These are phyloP conservation scores for Clistopyga incitator DNA, from an alignment of 2,888 invertebrate species.

Conservation along the genomic window DNA sequence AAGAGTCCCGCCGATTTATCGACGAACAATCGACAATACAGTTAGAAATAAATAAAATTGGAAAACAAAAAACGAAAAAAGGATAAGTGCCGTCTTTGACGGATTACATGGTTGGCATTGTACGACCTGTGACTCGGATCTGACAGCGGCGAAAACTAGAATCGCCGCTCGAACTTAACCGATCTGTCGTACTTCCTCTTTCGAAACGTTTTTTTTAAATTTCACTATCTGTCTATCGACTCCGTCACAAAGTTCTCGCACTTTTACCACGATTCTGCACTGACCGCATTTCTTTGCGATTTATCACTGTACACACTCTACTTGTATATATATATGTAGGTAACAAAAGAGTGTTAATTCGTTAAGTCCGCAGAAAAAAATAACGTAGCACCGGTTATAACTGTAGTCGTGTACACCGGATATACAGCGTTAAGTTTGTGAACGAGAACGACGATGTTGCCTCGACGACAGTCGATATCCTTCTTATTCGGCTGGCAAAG, in stretches of 20 bases:
- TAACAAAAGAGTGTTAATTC: neutral
- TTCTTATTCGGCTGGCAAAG: slow-evolving; percentile 26
- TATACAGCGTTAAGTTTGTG: neutral
- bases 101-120: slow-evolving; percentile 66
- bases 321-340: neutral
- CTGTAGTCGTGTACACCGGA: too few species aligned
- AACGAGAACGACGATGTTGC: slow-evolving; percentile 16
- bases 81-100: slow-evolving; percentile 54
- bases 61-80: slow-evolving; percentile 50
- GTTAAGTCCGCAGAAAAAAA: neutral
- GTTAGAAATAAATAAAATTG: slow-evolving; percentile 10
- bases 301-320: slow-evolving; percentile 26
- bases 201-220: neutral
- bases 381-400: neutral
- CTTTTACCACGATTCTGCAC: slow-evolving; percentile 30
- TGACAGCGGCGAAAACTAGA: neutral
- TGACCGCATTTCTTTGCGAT: slow-evolving; percentile 50
- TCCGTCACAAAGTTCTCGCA: slow-evolving; percentile 60
- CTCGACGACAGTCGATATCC: slow-evolving; percentile 38
- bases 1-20: neutral
- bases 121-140: slow-evolving; percentile 3
- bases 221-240: slow-evolving; percentile 26
- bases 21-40: neutral
- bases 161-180: neutral
- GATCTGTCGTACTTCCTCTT: neutral